Evolutionary conservation across 2,797 vertebrate genomes (phyloP).

Genomic region (Enteromius thamalakanensis): DNA sequence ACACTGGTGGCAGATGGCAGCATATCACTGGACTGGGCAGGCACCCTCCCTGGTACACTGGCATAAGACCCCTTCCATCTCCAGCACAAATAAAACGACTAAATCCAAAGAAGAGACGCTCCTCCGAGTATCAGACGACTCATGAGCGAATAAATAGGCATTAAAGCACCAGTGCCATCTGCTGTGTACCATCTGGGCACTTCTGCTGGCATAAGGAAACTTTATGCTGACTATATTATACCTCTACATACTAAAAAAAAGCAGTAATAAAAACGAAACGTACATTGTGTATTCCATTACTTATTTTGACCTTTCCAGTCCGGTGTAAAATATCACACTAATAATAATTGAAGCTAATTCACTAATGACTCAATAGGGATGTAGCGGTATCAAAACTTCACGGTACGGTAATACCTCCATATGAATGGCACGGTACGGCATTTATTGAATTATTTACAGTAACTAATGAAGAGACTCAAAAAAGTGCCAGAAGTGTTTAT

Average conservation of each 20-base stretch:
- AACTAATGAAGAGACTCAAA: too few species aligned
- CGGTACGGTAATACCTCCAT: too few species aligned
- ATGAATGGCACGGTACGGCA: too few species aligned
- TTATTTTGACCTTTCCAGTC: not conserved
- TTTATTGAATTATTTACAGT: too few species aligned
- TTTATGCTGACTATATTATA: conserved; percentile 6
- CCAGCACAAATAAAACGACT: conserved; percentile 37
- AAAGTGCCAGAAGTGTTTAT: too few species aligned
- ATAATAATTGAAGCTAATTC: not conserved
- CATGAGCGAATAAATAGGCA: conserved; percentile 44
- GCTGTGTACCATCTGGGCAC: conserved; percentile 48
- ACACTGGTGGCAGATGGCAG: conserved; percentile 72
- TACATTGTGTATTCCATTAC: not conserved
- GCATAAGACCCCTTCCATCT: conserved; percentile 18
- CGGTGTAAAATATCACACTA: not conserved
- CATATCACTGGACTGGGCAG: conserved; percentile 51
- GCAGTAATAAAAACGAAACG: not conserved
- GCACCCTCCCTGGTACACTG: conserved; percentile 30
- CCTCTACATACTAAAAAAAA: not conserved
- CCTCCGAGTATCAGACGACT: conserved; percentile 53
- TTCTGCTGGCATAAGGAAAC: conserved; percentile 23
- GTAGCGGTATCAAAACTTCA: too few species aligned
- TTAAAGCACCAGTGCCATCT: conserved; percentile 52
- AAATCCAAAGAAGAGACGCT: conserved; percentile 38
- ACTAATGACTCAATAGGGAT: not conserved